These are phyloP conservation scores for Tillus elongatus DNA, from an alignment of 2,888 invertebrate genomes.

Conservation along the genomic window DNA sequence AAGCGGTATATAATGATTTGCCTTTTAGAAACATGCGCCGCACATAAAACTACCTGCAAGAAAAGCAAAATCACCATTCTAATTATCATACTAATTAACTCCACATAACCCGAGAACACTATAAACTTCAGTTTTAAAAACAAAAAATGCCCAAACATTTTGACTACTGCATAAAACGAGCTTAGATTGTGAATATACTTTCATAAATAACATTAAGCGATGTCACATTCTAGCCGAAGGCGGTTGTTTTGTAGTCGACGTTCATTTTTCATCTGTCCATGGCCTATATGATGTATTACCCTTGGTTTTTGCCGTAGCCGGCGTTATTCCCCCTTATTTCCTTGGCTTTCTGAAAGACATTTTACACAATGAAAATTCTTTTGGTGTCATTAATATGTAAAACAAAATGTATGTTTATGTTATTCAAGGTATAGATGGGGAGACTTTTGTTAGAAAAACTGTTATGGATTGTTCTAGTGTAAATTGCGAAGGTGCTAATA, in stretches of 20 bases:
- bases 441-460: too few relatives aligned
- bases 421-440: too few relatives aligned
- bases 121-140: slow-evolving; percentile 13
- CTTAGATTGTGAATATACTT: slow-evolving; percentile 7
- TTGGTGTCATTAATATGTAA: too few relatives aligned
- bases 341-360: too few relatives aligned
- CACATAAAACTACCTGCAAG: too few relatives aligned
- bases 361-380: too few relatives aligned
- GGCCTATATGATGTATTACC: slow-evolving; percentile 14
- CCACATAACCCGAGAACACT: slow-evolving; percentile 24
- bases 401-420: too few relatives aligned
- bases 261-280: slow-evolving; percentile 17
- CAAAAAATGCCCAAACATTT: slow-evolving; percentile 12
- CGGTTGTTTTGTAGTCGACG: slow-evolving; percentile 9
- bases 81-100: slow-evolving; percentile 39
- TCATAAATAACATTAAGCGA: background rate
- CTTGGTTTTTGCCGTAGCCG: slow-evolving; percentile 9
- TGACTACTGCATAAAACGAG: slow-evolving; percentile 14
- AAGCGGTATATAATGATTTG: too few relatives aligned
- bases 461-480: too few relatives aligned
- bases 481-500: too few relatives aligned
- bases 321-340: too few relatives aligned
- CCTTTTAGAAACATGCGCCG: too few relatives aligned
- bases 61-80: slow-evolving; percentile 35
- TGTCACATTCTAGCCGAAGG: slow-evolving; percentile 4